Evolutionary conservation across 2,888 invertebrate genomes (phyloP).

Genomic region (Scaptomyza tumidula): DNA sequence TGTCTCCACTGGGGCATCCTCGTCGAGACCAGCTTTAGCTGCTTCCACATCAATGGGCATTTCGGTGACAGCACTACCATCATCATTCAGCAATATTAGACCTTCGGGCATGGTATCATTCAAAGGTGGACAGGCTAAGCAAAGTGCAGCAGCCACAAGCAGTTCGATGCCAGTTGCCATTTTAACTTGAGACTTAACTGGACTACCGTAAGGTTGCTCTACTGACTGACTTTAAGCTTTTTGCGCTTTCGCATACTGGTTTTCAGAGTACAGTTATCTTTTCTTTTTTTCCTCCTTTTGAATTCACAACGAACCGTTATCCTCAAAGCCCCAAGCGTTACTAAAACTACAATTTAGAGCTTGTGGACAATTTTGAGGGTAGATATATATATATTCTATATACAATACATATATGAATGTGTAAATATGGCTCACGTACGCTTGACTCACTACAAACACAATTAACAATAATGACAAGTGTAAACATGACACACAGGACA

Average conservation of each 20-base stretch:
- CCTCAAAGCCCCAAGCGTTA: constrained; percentile 39
- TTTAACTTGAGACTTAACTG: neutral
- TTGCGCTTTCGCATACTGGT: constrained; percentile 66
- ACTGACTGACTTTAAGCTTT: constrained; percentile 20
- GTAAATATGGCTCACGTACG: constrained; percentile 65
- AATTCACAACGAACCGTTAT: constrained; percentile 46
- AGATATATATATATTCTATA: neutral
- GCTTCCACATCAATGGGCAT: constrained; percentile 42
- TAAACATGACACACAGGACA: constrained; percentile 66
- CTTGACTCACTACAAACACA: constrained; percentile 67
- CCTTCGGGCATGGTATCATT: constrained; percentile 56
- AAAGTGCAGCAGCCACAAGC: constrained; percentile 79
- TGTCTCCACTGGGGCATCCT: constrained; percentile 57
- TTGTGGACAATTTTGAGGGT: constrained; percentile 5
- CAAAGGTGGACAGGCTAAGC: constrained; percentile 70
- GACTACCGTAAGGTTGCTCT: constrained; percentile 1
- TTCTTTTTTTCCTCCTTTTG: neutral
- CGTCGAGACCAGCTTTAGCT: constrained; percentile 40
- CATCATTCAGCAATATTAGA: constrained; percentile 55
- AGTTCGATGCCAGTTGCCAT: constrained; percentile 80
- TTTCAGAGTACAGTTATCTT: constrained; percentile 15
- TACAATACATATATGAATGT: constrained; percentile 21
- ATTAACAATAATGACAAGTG: constrained; percentile 78
- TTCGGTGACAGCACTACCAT: constrained; percentile 35
- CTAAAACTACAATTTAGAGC: constrained; percentile 48